Base-by-base conservation (phyloP, 2,888 invertebrate species). In the Abscondita cerata region DNA sequence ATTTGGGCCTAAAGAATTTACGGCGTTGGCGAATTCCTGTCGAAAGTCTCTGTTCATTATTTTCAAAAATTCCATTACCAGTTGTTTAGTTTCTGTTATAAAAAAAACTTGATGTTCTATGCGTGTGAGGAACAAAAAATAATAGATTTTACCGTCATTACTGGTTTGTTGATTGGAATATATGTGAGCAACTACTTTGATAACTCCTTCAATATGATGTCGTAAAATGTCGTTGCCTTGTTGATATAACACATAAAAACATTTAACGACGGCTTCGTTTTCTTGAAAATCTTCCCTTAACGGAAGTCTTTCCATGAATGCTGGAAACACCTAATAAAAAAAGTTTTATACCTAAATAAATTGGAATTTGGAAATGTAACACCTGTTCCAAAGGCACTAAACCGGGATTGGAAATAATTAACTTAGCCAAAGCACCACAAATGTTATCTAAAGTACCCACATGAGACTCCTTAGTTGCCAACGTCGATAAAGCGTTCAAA, bases 251-350 rank as follows among this genome's bases (percentile, higher is more conserved):
- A 83, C 79, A 52, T 83, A 81, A 65, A 92, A 83, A 71, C 89
- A 87, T 68, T 85, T 85, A 64, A 88, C 87, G 8, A 92, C 85
- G 5, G 90, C 85, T 52, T 85, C 83, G 72, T 91, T 89, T 76
- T 93, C 93, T 68, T 88, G 87, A 68, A 85, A 86, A 76, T 93
- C 93, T 76, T 89, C 87, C 62, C 87, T 85, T 50, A 93, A 77
- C 0, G 93, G 93, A 58, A 93, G 79, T 76, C 88, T 86, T 70
- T 86, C 84, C 1, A 92, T 78, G 59, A 91, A 86, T 6, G 87
- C 89, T 0, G 91, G 89, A 64, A 92, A 83, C 3, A 92, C 86
- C 86, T 87, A 69, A 9, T n/a, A n/a, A n/a, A n/a, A n/a, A n/a
- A n/a, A n/a, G n/a, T n/a, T n/a, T n/a, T n/a, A n/a, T n/a, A 40